Evolutionary conservation across 2,888 invertebrate species (phyloP).

Genomic region (Sminthurinus aureus): DNA sequence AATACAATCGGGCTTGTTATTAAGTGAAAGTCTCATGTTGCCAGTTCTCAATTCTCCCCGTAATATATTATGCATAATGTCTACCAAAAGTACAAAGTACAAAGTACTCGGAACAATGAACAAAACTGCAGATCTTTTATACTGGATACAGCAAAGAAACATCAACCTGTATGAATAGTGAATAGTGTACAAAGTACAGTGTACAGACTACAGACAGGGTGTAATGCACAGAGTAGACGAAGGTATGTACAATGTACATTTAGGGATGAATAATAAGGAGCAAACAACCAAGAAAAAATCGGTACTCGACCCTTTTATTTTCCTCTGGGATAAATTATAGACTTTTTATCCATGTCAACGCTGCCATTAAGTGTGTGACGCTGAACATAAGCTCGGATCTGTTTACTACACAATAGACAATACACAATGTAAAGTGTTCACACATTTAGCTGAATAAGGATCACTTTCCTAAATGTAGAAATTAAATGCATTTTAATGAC

Average conservation of each 20-base stretch:
- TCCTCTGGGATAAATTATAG: neutral
- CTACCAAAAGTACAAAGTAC: too few relatives aligned
- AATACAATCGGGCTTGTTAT: neutral
- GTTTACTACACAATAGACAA: too few relatives aligned
- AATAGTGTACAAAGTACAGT: too few relatives aligned
- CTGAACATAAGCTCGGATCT: neutral
- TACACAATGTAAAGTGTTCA: neutral
- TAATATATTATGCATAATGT: too few relatives aligned
- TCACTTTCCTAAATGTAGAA: too few relatives aligned
- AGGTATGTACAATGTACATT: too few relatives aligned
- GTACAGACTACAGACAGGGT: neutral
- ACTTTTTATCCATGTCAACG: neutral
- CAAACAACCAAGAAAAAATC: too few relatives aligned
- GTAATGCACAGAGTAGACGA: neutral
- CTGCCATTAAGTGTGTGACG: neutral
- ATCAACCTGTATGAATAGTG: too few relatives aligned
- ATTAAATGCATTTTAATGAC: too few relatives aligned
- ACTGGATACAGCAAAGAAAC: too few relatives aligned
- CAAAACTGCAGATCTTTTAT: too few relatives aligned
- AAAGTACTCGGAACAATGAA: too few relatives aligned
- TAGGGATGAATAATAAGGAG: neutral
- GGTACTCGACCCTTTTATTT: neutral
- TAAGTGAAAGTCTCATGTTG: neutral
- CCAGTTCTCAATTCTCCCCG: neutral
- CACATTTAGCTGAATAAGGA: neutral